Conservation (phyloP, 2,113 vertebrate genomes). For the Grammomys surdaster region DNA sequence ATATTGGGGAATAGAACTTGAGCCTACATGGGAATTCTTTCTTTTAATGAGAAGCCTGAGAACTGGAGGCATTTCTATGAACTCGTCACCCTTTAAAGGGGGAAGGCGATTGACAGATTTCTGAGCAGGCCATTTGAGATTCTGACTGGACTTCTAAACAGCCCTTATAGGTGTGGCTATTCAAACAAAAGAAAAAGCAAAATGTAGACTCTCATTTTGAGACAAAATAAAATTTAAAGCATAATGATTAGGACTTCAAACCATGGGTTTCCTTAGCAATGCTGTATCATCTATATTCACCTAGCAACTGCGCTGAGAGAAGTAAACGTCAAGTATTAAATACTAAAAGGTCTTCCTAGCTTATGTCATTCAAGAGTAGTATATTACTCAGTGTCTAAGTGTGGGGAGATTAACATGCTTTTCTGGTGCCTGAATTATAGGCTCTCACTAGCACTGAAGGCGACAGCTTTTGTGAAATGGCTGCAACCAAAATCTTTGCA, state of each 20-base stretch:
- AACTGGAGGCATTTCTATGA: not conserved
- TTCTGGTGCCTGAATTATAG: not conserved
- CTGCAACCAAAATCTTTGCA: not conserved
- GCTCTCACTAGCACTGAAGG: slow-evolving; percentile 12
- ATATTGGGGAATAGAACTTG: not conserved
- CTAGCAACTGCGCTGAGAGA: not conserved
- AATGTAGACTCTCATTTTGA: not conserved
- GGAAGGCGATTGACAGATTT: not conserved
- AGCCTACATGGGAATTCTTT: not conserved
- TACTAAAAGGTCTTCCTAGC: not conserved
- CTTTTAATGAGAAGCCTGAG: not conserved
- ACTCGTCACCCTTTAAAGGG: not conserved
- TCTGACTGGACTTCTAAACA: not conserved
- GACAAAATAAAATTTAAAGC: slow-evolving; percentile 2
- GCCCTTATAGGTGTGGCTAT: not conserved
- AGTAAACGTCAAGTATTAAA: not conserved
- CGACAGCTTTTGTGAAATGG: not conserved
- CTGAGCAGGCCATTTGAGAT: not conserved
- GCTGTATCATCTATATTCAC: not conserved
- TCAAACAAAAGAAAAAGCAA: slow-evolving; percentile 15
- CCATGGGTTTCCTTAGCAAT: not conserved
- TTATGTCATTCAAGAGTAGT: not conserved
- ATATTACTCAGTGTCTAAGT: not conserved
- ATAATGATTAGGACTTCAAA: not conserved
- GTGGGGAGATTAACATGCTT: not conserved